Conservation (phyloP, 1,140 invertebrate genomes). For the Zaprionus camerounensis region DNA sequence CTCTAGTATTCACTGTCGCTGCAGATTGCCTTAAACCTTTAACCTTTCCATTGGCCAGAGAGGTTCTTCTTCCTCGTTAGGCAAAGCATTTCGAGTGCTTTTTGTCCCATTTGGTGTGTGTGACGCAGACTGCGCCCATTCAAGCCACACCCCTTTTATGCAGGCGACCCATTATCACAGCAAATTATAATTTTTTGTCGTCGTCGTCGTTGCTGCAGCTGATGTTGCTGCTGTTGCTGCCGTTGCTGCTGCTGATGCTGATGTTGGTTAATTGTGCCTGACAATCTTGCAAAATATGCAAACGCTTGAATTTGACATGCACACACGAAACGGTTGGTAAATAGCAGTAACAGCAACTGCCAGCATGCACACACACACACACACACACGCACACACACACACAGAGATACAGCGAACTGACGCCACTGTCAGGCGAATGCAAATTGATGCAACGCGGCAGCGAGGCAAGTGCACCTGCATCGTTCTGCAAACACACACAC, state of each 20-base stretch:
- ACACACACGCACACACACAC: constrained; percentile 18
- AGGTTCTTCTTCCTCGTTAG: constrained; percentile 1
- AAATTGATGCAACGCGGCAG: constrained; percentile 63
- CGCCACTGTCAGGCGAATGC: constrained; percentile 49
- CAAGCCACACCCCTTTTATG: constrained; percentile 45
- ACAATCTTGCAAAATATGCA: constrained; percentile 80
- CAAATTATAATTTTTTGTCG: constrained; percentile 79
- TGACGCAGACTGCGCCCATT: constrained; percentile 42
- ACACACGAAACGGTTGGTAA: constrained; percentile 79
- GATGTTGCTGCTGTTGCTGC: constrained; percentile 35
- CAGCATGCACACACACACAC: constrained; percentile 63
- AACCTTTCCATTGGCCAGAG: neutral
- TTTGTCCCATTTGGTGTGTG: constrained; percentile 55
- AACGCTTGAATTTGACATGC: constrained; percentile 81
- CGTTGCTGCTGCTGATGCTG: constrained; percentile 45
- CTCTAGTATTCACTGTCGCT: neutral
- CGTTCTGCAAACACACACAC: constrained; percentile 69
- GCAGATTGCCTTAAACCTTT: neutral
- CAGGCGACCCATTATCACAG: constrained; percentile 67
- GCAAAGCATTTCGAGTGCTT: constrained; percentile 58
- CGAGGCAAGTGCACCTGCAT: constrained; percentile 74
- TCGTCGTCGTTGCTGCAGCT: constrained; percentile 22
- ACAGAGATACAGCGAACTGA: neutral
- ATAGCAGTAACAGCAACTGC: constrained; percentile 66
- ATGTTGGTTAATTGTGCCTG: constrained; percentile 80